Evolutionary conservation across 2,888 invertebrate species (phyloP).

Genomic region (Neria commutata): DNA sequence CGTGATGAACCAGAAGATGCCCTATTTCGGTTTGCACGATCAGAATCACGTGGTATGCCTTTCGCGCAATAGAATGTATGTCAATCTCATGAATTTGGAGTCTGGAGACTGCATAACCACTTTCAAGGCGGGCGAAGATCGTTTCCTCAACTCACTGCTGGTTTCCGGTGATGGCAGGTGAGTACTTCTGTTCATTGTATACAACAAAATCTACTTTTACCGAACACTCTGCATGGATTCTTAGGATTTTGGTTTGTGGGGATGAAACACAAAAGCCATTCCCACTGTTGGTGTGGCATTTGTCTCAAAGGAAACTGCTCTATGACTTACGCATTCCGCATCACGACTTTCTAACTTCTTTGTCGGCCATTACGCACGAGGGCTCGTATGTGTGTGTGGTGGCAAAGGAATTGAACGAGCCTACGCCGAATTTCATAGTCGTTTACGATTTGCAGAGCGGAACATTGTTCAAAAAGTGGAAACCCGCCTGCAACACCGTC

Average conservation of each 20-base stretch:
- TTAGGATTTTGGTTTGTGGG: slow-evolving; percentile 82
- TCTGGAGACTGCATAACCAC: slow-evolving; percentile 73
- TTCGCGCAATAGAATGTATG: slow-evolving; percentile 86
- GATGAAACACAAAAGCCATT: slow-evolving; percentile 93
- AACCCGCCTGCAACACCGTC: slow-evolving; percentile 81
- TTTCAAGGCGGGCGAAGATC: slow-evolving; percentile 89
- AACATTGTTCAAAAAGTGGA: slow-evolving; percentile 90
- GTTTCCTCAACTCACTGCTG: slow-evolving; percentile 85
- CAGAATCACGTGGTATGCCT: slow-evolving; percentile 77
- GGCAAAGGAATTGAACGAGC: slow-evolving; percentile 74
- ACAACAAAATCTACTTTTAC: neutral
- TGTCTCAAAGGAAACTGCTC: slow-evolving; percentile 80
- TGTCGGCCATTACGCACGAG: slow-evolving; percentile 85
- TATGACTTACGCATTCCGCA: slow-evolving; percentile 88
- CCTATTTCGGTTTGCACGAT: slow-evolving; percentile 85
- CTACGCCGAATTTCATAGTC: slow-evolving; percentile 85
- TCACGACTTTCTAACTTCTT: slow-evolving; percentile 84
- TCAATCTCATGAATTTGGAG: slow-evolving; percentile 84
- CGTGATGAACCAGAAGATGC: slow-evolving; percentile 93
- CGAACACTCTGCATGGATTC: slow-evolving; percentile 30
- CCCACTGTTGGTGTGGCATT: slow-evolving; percentile 87
- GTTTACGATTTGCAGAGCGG: slow-evolving; percentile 91
- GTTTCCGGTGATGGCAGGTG: slow-evolving; percentile 88
- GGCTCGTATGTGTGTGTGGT: slow-evolving; percentile 78
- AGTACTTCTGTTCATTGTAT: slow-evolving; percentile 7